A percentile compares a stretch with the other conserved stretches of the same genome.
Conservation (phyloP, 2,113 vertebrate species). For the Heterochromis multidens region DNA sequence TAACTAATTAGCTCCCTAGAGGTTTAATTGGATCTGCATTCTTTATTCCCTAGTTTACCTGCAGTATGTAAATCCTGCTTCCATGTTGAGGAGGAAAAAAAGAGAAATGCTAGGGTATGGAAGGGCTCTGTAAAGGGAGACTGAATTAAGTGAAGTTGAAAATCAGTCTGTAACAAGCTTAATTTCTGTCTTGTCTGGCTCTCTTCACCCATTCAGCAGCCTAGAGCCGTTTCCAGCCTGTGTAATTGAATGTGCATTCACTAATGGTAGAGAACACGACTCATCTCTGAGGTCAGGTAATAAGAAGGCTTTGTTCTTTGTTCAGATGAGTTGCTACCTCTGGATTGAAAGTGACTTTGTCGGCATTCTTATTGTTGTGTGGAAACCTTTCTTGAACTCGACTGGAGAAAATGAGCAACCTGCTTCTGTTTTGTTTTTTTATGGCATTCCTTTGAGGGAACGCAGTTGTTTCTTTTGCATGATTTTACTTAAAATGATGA, state of each 20-base stretch:
- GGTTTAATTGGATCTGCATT: slow-evolving; percentile 79
- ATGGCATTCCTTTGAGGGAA: slow-evolving; percentile 51
- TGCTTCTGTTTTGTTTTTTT: slow-evolving; percentile 34
- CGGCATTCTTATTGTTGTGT: slow-evolving; percentile 31
- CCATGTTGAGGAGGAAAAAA: slow-evolving; percentile 43
- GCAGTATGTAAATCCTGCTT: slow-evolving; percentile 77
- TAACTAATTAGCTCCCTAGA: slow-evolving; percentile 82
- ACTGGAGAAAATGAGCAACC: slow-evolving; percentile 24
- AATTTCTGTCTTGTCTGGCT: slow-evolving; percentile 68
- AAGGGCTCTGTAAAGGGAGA: slow-evolving; percentile 52
- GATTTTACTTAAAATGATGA: slow-evolving; percentile 63
- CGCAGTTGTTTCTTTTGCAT: slow-evolving; percentile 61
- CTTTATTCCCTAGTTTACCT: slow-evolving; percentile 82
- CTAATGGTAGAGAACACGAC: slow-evolving; percentile 38
- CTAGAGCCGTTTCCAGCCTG: slow-evolving; percentile 56
- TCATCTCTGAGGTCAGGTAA: slow-evolving; percentile 56
- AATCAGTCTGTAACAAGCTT: slow-evolving; percentile 69
- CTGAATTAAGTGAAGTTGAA: slow-evolving; percentile 74
- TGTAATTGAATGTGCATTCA: slow-evolving; percentile 61
- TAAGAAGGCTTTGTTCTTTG: slow-evolving; percentile 51
- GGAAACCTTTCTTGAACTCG: slow-evolving; percentile 12
- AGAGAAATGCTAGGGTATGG: slow-evolving; percentile 30
- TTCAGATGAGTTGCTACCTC: slow-evolving; percentile 38
- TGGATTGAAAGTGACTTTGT: slow-evolving; percentile 53
- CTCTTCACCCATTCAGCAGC: slow-evolving; percentile 40